Evolutionary conservation across 2,113 vertebrate genomes (phyloP), one percentile per base, ranked within the genome.

Genomic region (Microcebus jonahi): DNA sequence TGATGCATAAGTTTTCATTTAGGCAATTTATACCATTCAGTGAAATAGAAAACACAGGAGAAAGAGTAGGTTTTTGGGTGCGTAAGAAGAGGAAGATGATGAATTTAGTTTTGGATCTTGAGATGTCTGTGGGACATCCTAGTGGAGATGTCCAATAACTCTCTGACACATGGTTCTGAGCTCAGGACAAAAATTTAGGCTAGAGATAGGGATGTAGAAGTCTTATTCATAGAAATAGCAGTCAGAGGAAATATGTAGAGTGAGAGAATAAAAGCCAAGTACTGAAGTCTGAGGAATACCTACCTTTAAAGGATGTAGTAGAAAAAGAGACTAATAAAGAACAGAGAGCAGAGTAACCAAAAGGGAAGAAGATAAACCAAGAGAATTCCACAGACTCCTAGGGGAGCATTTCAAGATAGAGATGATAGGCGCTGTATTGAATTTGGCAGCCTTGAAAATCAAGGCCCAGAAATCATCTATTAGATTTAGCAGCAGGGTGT

Each of bases 301-400:
- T 55, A 39, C 21, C 59, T 45, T 90, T 93, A 59, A 88, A 76
- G 29, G 59, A 94, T 75, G 25, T 25, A 50, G 36, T 65, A 82
- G 76, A 95, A 91, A 77, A 34, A 87, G 9, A 79, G 88, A 13
- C 65, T 85, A 59, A 84, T 61, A 75, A 80, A 61, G 23, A 94
- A 79, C 23, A 91, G 25, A 84, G 14, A 91, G 13, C 21, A 73
- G n/a, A 89, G 13, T 45, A 86, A 81, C 89, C 67, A 57, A 57
- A 21, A 57, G 55, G 55, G 55, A 57, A 57, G 55, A 57, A 71
- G 8, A 63, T 76, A 17, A 81, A 55, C 3, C 14, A 36, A 77
- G 36, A 87, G 36, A 70, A 81, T 31, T 8, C 21, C 90, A 53
- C 6, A 11, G 23, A 89, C 65, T 86, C 50, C 18, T 36, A 68